phyloP scores from a whole-genome alignment of 2,113 vertebrate genomes.

The Spheniscus mendiculus region DNA sequence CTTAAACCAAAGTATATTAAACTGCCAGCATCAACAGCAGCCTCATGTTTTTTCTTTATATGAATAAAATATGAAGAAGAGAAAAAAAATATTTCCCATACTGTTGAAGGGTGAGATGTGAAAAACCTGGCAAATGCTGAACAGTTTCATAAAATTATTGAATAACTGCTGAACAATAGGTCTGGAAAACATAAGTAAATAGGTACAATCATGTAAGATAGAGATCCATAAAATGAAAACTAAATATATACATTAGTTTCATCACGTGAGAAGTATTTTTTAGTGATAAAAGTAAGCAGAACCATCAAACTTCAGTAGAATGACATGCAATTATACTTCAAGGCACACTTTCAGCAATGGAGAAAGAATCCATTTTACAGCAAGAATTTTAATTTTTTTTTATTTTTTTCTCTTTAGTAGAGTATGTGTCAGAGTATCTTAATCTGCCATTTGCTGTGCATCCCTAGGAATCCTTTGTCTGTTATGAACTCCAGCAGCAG shows the following conservation, averaged over 20 bases:
- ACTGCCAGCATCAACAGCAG: background rate
- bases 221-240: slow-evolving; percentile 1
- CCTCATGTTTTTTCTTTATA: background rate
- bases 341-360: background rate
- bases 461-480: background rate
- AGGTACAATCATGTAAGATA: background rate
- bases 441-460: background rate
- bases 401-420: background rate
- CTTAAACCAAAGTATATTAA: background rate
- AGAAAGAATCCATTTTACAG: background rate
- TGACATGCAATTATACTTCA: background rate
- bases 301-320: background rate
- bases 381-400: background rate
- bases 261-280: background rate
- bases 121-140: background rate
- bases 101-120: background rate
- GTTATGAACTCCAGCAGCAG: background rate
- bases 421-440: background rate
- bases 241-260: background rate
- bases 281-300: slow-evolving; percentile 17
- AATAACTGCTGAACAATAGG: background rate
- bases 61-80: background rate
- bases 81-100: background rate
- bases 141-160: background rate
- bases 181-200: slow-evolving; percentile 18